These are phyloP conservation scores for Bombus haemorrhoidalis DNA, from an alignment of 1,140 invertebrate genomes.

Conservation along the genomic window DNA sequence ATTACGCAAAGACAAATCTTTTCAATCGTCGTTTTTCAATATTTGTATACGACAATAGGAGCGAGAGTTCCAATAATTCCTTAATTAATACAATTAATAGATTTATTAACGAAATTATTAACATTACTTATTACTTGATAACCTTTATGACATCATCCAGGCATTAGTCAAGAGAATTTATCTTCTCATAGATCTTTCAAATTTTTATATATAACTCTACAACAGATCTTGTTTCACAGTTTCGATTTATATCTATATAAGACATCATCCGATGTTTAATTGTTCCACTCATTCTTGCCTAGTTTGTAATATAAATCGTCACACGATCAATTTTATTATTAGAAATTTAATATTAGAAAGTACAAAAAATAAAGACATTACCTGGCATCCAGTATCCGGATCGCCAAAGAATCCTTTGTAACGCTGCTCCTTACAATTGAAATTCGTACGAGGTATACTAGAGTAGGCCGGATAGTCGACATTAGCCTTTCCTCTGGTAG, in stretches of 20 bases:
- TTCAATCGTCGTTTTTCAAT: neutral
- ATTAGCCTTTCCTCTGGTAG: conserved; percentile 89
- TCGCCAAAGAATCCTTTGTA: conserved; percentile 96
- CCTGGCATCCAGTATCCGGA: conserved; percentile 92
- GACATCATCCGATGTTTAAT: neutral
- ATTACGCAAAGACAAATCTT: neutral
- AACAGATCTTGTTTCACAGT: neutral
- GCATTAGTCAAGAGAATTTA: too few relatives aligned
- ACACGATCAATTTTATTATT: neutral
- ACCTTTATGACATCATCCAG: too few relatives aligned
- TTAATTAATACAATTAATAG: neutral
- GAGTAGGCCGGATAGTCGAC: conserved; percentile 92
- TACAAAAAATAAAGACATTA: conserved; percentile 70
- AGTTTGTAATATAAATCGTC: neutral
- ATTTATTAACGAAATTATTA: neutral
- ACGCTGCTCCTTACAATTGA: conserved; percentile 91
- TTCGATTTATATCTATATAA: neutral
- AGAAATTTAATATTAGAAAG: neutral
- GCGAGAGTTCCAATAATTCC: neutral
- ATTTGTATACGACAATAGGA: neutral
- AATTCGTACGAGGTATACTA: conserved; percentile 89
- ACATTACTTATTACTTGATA: too few relatives aligned
- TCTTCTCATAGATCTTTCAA: too few relatives aligned
- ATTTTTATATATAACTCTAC: too few relatives aligned
- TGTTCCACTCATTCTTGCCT: neutral